Percentiles rank a stretch among this genome's conserved stretches.
Evolutionary conservation across 2,113 vertebrate species (phyloP).

Genomic region (Rhadina sibilatrix): DNA sequence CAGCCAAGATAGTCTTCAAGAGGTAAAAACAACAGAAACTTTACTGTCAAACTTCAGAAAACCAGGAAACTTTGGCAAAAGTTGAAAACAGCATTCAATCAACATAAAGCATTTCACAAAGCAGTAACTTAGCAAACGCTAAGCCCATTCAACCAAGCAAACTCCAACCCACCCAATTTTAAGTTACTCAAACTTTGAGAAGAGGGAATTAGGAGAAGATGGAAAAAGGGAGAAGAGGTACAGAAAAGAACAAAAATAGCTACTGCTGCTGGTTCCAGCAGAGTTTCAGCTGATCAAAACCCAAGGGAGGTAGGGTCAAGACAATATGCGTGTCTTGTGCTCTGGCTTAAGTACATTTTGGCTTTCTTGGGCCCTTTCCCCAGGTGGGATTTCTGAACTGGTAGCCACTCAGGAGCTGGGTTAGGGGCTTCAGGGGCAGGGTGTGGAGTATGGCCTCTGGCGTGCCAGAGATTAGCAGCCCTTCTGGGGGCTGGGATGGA

Average conservation of each 20-base stretch:
- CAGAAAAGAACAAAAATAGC: background rate
- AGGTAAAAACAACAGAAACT: background rate
- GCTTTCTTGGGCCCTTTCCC: background rate
- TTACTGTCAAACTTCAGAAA: background rate
- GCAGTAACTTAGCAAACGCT: background rate
- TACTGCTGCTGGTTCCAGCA: background rate
- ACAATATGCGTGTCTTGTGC: background rate
- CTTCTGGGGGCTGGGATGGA: background rate
- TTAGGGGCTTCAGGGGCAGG: background rate
- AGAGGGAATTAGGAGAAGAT: background rate
- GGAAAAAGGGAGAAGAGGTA: background rate
- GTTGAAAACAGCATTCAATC: background rate
- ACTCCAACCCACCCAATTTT: fast-evolving
- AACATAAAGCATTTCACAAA: background rate
- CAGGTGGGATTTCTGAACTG: background rate
- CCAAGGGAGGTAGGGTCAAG: background rate
- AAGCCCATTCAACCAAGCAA: background rate
- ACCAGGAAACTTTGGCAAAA: background rate
- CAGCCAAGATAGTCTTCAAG: background rate
- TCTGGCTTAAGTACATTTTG: background rate
- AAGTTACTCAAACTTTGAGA: background rate
- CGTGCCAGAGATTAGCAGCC: background rate
- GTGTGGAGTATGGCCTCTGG: background rate
- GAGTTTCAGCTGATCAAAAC: background rate
- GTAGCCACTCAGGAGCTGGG: background rate